phyloP scores from a whole-genome alignment of 2,797 vertebrate genomes.

The Tenualosa thibaudeaui region DNA sequence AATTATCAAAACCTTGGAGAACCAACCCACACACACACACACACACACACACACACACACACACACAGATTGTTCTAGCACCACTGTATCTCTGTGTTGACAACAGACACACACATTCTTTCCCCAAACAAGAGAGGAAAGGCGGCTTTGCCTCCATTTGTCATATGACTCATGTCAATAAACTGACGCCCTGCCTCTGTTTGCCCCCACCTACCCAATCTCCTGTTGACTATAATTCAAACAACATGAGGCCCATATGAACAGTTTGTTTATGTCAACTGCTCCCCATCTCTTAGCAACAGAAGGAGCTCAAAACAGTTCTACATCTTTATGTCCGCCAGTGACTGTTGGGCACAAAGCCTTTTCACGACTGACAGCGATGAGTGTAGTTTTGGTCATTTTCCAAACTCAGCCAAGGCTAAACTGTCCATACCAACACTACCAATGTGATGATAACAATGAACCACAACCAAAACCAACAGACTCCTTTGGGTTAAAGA shows the following conservation, averaged over 20 bases:
- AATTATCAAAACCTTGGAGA: too few relatives aligned
- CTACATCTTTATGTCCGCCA: not conserved
- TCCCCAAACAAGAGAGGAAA: not conserved
- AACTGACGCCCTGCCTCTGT: not conserved
- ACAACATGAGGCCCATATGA: not conserved
- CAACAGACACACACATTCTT: not conserved
- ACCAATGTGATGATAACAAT: not conserved
- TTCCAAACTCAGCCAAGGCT: not conserved
- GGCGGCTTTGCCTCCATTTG: not conserved
- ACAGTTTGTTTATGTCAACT: not conserved
- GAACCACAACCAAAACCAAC: too few relatives aligned
- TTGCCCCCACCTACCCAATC: not conserved
- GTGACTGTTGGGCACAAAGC: not conserved
- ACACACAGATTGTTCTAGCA: not conserved
- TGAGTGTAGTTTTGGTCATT: too few relatives aligned
- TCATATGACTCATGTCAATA: not conserved
- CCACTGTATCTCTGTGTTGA: not conserved
- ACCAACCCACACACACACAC: not conserved
- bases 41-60: not conserved
- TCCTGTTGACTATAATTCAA: not conserved
- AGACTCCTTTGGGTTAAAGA: too few relatives aligned
- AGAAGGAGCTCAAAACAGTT: not conserved
- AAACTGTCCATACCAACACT: not conserved
- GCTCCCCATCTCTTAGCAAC: not conserved
- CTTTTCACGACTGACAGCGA: not conserved